Evolutionary conservation across 1,140 invertebrate genomes (phyloP), one percentile per base, ranked within the genome.

Genomic region (Pseudomyrmex pallidus): DNA sequence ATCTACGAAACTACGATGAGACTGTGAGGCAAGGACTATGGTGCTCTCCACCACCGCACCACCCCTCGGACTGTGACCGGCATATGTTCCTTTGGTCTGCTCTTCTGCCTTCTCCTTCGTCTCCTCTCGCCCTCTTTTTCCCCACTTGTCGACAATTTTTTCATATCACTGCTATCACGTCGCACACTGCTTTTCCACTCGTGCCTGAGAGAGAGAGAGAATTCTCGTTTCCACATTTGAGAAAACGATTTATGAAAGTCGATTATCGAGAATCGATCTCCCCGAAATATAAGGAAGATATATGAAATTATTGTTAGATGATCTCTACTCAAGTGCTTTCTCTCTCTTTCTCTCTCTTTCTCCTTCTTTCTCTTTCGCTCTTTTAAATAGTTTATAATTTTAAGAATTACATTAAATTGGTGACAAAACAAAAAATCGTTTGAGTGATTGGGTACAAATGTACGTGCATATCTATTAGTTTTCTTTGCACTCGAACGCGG

Each of bases 1-100:
- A 90, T 84, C 86, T 90, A 91, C 87, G 87, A 91, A 86, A 88
- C 87, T 88, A 89, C 74, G 78, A 89, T 73, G 87, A 89, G 80
- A 89, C 86, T 87, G 89, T 35, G 82, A 87, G 90, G 85, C 88
- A 90, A 89, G 86, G 89, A 87, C 72, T 76, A 82, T 35, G 87
- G 72, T 73, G 54, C 61, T 74, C 74, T 73, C 82, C 5, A 35
- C 35, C 35, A 35, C 35, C 35, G 35, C 35, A 35, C 35, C 35
- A 35, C 35, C 35, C 74, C 84, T 82, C 82, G 59, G 74, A n/a
- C 54, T 82, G 52, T 25, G 62, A 63, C 82, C 87, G 85, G 86
- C 88, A 85, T 90, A 89, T 87, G 88, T 87, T 92, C 90, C 87
- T 91, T 92, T 82, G 82, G 56, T 66, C 70, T 61, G 84, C 72